These are phyloP conservation scores for Oreohelix idahoensis DNA, from an alignment of 1,140 invertebrate species.

Conservation along the genomic window DNA sequence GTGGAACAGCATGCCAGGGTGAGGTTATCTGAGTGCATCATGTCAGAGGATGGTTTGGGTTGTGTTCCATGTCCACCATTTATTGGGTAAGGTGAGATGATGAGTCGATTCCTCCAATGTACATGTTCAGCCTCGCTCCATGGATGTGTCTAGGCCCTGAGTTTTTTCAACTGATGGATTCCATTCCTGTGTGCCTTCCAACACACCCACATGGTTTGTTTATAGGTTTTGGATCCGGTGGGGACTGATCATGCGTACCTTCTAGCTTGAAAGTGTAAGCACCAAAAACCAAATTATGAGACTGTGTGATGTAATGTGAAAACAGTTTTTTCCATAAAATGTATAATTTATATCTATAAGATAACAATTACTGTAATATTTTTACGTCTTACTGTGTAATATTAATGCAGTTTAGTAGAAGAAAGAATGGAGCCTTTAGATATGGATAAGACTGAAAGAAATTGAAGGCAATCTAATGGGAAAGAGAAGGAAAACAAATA, in stretches of 20 bases:
- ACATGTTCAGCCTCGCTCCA: conserved; percentile 17
- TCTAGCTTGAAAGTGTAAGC: conserved; percentile 14
- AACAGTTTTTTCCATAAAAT: too few species aligned
- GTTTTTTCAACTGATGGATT: conserved; percentile 1
- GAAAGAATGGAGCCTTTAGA: too few species aligned
- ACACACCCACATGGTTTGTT: neutral
- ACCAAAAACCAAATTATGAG: too few species aligned
- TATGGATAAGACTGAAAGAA: too few species aligned
- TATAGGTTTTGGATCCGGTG: neutral
- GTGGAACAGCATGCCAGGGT: neutral
- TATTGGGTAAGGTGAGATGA: neutral
- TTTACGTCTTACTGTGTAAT: too few species aligned
- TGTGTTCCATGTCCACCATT: conserved; percentile 17
- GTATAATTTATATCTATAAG: too few species aligned
- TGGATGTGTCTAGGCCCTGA: conserved; percentile 4
- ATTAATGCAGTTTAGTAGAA: too few species aligned
- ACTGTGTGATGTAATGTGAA: too few species aligned
- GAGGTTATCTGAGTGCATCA: conserved; percentile 17
- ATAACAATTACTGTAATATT: too few species aligned
- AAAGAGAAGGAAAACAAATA: too few species aligned
- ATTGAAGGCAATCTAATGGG: too few species aligned
- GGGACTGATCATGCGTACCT: neutral
- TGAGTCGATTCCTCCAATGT: conserved; percentile 1
- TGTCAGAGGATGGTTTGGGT: conserved; percentile 7
- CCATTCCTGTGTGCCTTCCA: neutral